Base-by-base conservation (phyloP, 2,888 invertebrate species). In the Tenthredo mesomela region DNA sequence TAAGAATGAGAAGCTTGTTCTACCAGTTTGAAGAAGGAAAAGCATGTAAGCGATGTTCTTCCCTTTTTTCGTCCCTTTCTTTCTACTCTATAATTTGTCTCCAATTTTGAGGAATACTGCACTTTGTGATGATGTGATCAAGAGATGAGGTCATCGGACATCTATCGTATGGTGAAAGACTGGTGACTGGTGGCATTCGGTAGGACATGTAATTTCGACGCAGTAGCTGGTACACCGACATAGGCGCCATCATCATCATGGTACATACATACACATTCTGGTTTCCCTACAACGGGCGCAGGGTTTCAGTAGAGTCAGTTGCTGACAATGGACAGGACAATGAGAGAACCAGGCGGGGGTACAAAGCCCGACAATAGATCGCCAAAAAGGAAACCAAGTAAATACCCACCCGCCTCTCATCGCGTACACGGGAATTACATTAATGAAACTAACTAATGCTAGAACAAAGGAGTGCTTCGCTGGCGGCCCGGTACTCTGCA, bases 331-430 rank as follows among this genome's bases (percentile, higher is more conserved):
- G 85, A 86, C 80, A 65, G 88, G 86, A 91, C 91, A 91, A 91
- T 91, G 89, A 87, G 85, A 84, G 87, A 80, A 86, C 87, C 84
- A 85, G 85, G 86, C 87, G 85, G 87, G 87, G 61, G 86, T 87
- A 90, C 89, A 89, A 90, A 89, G 89, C 86, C 88, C 86, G 88
- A 89, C 91, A 89, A 91, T 91, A 89, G 90, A 90, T 91, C 89
- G 88, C 87, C 90, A 89, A 91, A 91, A 91, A 91, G 89, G 90
- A 91, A 91, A 90, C 89, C 90, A 89, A 91, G 90, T 89, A 91
- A 91, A 91, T 91, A 90, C 90, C 75, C 70, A 67, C 67, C 43
- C 40, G 85, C 84, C 88, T 88, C 88, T 89, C 87, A 85, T 86
- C 88, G 86, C 87, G 87, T 88, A 89, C 89, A 88, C 84, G 89